phyloP scores from a whole-genome alignment of 1,140 invertebrate genomes.

The Danaus melanippus region DNA sequence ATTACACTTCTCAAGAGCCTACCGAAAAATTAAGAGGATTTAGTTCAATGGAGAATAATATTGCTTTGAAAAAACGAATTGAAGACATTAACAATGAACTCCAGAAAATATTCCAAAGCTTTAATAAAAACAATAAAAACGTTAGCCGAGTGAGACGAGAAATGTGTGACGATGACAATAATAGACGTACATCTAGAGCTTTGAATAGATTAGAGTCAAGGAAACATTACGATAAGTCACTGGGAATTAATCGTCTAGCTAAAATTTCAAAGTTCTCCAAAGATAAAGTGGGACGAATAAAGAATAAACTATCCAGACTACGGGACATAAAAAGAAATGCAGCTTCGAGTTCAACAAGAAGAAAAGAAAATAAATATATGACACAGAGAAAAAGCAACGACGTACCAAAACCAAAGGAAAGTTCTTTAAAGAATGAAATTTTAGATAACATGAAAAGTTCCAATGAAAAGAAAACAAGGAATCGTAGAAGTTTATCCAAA shows the following conservation, averaged over 20 bases:
- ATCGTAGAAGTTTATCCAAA: conserved; percentile 25
- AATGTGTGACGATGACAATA: conserved; percentile 6
- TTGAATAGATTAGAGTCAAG: conserved; percentile 3
- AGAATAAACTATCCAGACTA: conserved; percentile 9
- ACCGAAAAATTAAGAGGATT: conserved; percentile 1
- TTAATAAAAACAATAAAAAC: conserved; percentile 5
- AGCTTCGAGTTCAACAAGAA: conserved; percentile 8
- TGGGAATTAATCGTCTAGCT: conserved; percentile 4
- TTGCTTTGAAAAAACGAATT: conserved; percentile 26
- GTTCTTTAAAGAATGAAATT: conserved; percentile 12
- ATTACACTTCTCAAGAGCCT: background rate
- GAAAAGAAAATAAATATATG: conserved; percentile 7
- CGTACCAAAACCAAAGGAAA: conserved; percentile 5
- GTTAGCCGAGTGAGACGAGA: conserved; percentile 7
- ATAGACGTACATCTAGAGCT: conserved; percentile 9
- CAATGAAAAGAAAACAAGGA: conserved; percentile 13
- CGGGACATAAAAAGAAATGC: conserved; percentile 6
- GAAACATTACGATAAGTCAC: conserved; percentile 3
- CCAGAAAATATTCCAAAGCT: conserved; percentile 15
- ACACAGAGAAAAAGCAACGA: background rate
- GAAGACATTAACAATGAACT: conserved; percentile 31
- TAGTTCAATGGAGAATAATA: conserved; percentile 12
- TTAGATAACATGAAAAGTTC: conserved; percentile 1
- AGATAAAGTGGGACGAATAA: conserved; percentile 5
- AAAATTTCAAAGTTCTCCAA: conserved; percentile 12